Evolutionary conservation across 2,797 vertebrate genomes (phyloP).

Genomic region (Gila robusta): DNA sequence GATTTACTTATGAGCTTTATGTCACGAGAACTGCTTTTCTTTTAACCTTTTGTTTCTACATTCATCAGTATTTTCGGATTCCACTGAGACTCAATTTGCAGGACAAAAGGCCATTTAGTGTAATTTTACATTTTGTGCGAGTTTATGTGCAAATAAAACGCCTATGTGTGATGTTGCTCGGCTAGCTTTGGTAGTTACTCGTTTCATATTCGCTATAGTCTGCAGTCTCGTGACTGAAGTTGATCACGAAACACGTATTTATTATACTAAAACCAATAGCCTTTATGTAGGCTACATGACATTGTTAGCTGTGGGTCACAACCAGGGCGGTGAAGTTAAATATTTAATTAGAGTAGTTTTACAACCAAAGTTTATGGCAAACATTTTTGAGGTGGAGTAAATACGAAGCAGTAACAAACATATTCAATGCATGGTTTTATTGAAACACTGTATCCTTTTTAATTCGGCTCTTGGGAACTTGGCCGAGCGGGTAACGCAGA

Average conservation of each 20-base stretch:
- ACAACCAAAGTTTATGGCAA: constrained; percentile 30
- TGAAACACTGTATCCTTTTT: constrained; percentile 25
- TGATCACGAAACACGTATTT: not conserved
- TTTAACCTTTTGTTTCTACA: not conserved
- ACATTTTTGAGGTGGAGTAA: constrained; percentile 25
- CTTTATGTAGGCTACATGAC: not conserved
- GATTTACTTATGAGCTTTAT: not conserved
- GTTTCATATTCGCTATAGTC: not conserved
- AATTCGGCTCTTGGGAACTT: not conserved
- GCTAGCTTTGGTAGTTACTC: not conserved
- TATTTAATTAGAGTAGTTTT: constrained; percentile 18
- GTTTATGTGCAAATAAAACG: not conserved
- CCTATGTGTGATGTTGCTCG: too few species aligned
- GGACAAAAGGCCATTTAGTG: not conserved
- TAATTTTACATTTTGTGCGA: not conserved
- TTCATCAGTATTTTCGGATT: not conserved
- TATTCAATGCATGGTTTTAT: constrained; percentile 26
- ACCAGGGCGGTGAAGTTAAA: constrained; percentile 13
- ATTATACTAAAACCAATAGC: not conserved
- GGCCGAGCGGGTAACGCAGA: not conserved
- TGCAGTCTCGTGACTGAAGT: not conserved
- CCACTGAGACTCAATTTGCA: not conserved
- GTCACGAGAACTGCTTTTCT: not conserved
- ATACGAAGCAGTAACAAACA: constrained; percentile 12
- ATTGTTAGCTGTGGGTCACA: constrained; percentile 1